A percentile compares a stretch with the other conserved stretches of the same genome.
phyloP scores from a whole-genome alignment of 2,888 invertebrate genomes.

The Rhynchonema sp. region DNA sequence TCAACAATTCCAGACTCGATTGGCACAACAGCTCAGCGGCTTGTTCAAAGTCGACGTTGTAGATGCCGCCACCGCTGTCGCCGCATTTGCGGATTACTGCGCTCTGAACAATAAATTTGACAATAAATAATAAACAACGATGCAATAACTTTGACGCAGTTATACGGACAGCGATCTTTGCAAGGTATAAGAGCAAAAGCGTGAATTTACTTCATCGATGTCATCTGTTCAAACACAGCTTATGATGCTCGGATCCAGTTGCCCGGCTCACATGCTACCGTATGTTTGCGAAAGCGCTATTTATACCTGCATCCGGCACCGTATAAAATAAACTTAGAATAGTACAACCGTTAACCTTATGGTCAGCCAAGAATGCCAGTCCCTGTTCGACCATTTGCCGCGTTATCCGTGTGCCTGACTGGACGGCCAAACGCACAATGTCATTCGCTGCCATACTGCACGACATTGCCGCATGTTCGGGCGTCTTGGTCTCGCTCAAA shows the following conservation, averaged over 20 bases:
- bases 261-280: no score
- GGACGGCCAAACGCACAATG: background rate
- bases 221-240: no score
- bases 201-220: no score
- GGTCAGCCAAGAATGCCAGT: background rate
- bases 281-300: no score
- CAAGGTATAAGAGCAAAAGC: no score
- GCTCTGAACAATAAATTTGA: background rate
- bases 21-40: constrained; percentile 50
- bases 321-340: background rate
- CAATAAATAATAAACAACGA: no score
- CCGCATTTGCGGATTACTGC: background rate
- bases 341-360: background rate
- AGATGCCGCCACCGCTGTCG: background rate
- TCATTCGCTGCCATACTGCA: background rate
- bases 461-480: background rate
- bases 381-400: background rate
- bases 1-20: constrained; percentile 51
- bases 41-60: constrained; percentile 35
- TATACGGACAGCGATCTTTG: no score
- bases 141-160: no score
- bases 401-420: no score
- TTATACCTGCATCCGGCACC: no score
- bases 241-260: no score
- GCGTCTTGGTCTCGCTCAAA: background rate